Base-by-base conservation (phyloP, 2,797 vertebrate genomes). In the Adelosebastes latens region DNA sequence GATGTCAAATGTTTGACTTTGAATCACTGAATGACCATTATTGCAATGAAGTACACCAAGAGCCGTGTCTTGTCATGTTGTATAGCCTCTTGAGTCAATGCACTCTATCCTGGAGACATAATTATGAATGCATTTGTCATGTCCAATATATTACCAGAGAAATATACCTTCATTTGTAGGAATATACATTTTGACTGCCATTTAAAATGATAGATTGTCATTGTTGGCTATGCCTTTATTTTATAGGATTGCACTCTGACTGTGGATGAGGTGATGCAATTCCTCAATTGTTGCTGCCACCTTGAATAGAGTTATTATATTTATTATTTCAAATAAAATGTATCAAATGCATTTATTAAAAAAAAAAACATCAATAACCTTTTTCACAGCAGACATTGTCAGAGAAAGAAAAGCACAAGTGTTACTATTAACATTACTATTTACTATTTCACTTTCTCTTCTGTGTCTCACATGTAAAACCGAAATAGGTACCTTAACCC, bases 121-220 rank as follows among this genome's bases (percentile, higher is more conserved):
- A 39, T 25, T 56, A 56, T 42, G 14, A 4, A 73, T 36, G 12
- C 3, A 49, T 65, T 68, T 66, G 14, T 36, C 14, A 22, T 70
- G 49, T 46, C 6, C 24, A 20, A 16, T 14, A 52, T 39, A 27
- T 56, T 58, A 11, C 18, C 3, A 52, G 20, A 77, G 52, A 75
- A 67, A 70, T 4, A 18, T 25, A 27, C 2, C 25, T 14, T 20
- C 2, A 14, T 67, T 34, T 56, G 16, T 46, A 8, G 20, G 6
- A 56, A 56, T 63, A 46, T 8, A 22, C 5, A 71, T 46, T 16
- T 22, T 75, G 16, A 32, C 29, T 77, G 39, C 0, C 8, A 56
- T 14, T 66, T 74, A 20, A 56, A 61, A 81, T 60, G 36, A 78
- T 59, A 59, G 2, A 79, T 24, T 49, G 24, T 53, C 62, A 10